phyloP scores from a whole-genome alignment of 37 sponge, comb jelly and placozoan species.

The Haliclona indistincta region DNA sequence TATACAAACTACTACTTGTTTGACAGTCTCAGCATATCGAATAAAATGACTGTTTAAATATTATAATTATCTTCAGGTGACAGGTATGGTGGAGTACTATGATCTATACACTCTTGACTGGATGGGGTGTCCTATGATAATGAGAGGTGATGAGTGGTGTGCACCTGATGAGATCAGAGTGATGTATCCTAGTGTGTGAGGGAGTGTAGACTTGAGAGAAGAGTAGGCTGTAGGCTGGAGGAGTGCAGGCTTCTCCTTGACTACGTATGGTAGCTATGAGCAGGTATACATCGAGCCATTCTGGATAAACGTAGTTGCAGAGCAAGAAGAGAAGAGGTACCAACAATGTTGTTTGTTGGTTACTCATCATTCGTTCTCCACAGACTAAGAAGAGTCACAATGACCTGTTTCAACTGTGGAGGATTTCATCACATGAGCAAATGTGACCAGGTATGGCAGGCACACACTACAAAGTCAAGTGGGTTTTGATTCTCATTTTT shows the following conservation, averaged over 20 bases:
- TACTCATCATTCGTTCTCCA: background rate
- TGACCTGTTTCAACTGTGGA: conserved; percentile 73
- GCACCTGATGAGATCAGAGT: background rate
- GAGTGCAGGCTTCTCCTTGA: too few species aligned
- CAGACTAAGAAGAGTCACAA: conserved; percentile 31
- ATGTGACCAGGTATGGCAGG: conserved; percentile 39
- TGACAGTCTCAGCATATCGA: too few species aligned
- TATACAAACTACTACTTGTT: too few species aligned
- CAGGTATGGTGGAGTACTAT: conserved; percentile 67
- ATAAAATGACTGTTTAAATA: too few species aligned
- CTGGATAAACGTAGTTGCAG: conserved; percentile 18
- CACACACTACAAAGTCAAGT: background rate
- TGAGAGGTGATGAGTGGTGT: background rate
- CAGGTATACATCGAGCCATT: conserved; percentile 56
- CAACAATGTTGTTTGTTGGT: background rate
- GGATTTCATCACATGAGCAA: conserved; percentile 64
- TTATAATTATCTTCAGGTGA: too few species aligned
- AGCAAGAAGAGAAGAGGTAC: conserved; percentile 33
- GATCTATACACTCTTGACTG: conserved; percentile 49
- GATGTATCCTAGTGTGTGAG: background rate
- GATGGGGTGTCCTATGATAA: conserved; percentile 28
- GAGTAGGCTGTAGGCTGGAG: background rate
- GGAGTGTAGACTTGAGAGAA: background rate
- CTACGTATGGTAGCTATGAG: conserved; percentile 34
- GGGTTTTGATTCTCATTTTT: background rate